Base-by-base conservation (phyloP, 2,888 invertebrate genomes). In the Tubulanus polymorphus region DNA sequence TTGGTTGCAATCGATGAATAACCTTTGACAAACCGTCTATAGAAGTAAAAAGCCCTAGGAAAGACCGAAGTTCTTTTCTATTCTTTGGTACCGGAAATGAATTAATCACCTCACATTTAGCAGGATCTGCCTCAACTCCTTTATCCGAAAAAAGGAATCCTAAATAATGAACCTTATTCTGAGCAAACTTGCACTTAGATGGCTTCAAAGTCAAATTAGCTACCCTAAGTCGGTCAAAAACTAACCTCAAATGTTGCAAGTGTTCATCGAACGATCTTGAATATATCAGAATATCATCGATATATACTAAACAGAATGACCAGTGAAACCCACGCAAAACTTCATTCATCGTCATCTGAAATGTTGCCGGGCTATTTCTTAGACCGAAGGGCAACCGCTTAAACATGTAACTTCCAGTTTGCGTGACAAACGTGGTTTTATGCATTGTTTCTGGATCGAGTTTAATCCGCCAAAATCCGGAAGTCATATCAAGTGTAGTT, bases 21-120 rank as follows among this genome's bases (percentile, higher is more conserved):
- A 27, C 68, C 65, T n/a, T 68, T 63, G 0, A 76, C 60, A 65
- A 79, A 80, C 51, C 67, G 3, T 70, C 63, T 57, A 78, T 78
- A 63, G 74, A 79, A 63, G 76, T 75, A 41, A 58, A 61, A 3
- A 63, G 41, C 2, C 64, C 63, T n/a, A 61, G 32, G 45, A 61
- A 65, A n/a, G 41, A 41, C 41, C 41, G 18, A 20, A 41, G 41
- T 35, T 63, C 56, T 18, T 23, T 47, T 15, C 57, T 53, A n/a
- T 18, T 57, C 48, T 57, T 58, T 2, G 62, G 64, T 1, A 5
- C 1, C 3, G 59, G 57, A 32, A 45, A 59, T 8, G 20, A 18
- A 8, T 26, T 28, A 0, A 64, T 52, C 20, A 53, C 53, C 2
- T 37, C 18, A 3, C 56, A 47, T 41, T 65, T 63, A 2, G 30